Percentiles rank a stretch among this genome's conserved stretches.
Conservation (phyloP, 2,113 vertebrate species). For the Rhynchopsitta pachyrhyncha region DNA sequence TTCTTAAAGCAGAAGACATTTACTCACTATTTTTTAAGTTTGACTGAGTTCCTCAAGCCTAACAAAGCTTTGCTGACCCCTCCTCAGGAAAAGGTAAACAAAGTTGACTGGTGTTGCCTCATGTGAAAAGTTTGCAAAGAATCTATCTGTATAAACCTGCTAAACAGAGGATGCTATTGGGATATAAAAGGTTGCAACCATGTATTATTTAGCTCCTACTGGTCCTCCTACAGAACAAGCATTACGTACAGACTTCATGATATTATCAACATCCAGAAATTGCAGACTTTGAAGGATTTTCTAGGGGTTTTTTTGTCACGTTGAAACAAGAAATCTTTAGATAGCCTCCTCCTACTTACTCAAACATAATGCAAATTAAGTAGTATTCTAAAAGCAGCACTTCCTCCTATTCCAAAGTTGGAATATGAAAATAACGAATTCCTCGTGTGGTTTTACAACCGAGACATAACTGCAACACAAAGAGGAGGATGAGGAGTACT, state of each 20-base stretch:
- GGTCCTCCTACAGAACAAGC: neutral
- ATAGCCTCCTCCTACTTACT: neutral
- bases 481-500: neutral
- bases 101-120: neutral
- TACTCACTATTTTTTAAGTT: neutral
- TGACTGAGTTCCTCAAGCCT: neutral
- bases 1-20: neutral
- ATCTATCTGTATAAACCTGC: neutral
- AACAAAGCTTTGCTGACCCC: neutral
- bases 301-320: neutral
- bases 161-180: neutral
- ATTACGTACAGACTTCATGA: neutral
- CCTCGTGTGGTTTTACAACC: neutral
- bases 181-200: neutral
- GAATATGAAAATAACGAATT: neutral
- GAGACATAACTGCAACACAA: neutral
- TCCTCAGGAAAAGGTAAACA: neutral
- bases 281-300: neutral
- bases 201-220: neutral
- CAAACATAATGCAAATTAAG: neutral
- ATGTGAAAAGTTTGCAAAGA: neutral
- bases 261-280: neutral
- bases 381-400: neutral
- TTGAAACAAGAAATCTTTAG: neutral
- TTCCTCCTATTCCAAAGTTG: neutral